Base-by-base conservation (phyloP, 2,888 invertebrate species). In the Stenodema calcarata region DNA sequence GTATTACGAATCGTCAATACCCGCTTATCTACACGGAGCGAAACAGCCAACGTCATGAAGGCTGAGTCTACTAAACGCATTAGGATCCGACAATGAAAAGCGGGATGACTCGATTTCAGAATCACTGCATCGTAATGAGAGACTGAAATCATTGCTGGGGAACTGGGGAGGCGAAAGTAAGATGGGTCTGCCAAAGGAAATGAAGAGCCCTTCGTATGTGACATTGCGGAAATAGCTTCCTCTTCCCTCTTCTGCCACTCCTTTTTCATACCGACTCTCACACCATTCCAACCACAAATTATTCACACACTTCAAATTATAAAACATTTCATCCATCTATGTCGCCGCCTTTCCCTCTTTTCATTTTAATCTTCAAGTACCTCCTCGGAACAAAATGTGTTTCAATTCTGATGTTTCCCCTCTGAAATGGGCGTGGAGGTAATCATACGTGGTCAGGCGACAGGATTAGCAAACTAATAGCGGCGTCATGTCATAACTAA, bases 171-270 rank as follows among this genome's bases (percentile, higher is more conserved):
- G 41, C 69, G 69, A 82, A 82, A 82, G 70, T 69, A 82, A 69
- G 82, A 69, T 69, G 69, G 82, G 82, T 82, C 18, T 62, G 62
- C 54, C 54, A 69, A 82, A 82, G 82, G 82, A 82, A 82, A 82
- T 82, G 82, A 82, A 82, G 82, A 82, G 82, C 82, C 82, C 82
- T 82, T 82, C 82, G 82, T 82, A 82, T 82, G 82, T 82, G 82
- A 82, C 82, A 82, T 44, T 50, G 44, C 82, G 82, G 82, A 82
- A 82, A 82, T 82, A 82, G 69, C 82, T 82, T 82, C 82, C 82
- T 23, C 82, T 23, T 18, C 35, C 62, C 42, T 18, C 27, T 23
- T 23, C 62, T 27, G 27, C 23, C 41, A 9, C 82, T 69, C 47
- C 35, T 62, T 82, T 82, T 41, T 35, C 80, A 35, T 11, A 35